Conservation (phyloP, 2,797 vertebrate species). For the Chiloscyllium punctatum region DNA sequence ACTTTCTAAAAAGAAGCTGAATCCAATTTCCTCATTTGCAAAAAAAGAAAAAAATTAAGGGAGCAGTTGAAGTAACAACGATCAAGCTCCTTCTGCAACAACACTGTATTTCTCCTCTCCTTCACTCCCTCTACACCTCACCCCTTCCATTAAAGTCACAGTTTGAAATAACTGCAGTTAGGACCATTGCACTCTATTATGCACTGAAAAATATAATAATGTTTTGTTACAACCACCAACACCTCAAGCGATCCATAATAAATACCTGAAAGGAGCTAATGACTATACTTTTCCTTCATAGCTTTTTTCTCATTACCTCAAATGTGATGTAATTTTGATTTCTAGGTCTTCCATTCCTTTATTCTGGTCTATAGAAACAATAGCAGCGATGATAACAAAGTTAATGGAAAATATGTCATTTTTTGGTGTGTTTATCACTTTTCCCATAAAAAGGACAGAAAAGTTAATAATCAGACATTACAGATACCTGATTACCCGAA, state of each 20-base stretch:
- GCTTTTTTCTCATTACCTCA: no score
- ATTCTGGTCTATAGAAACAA: not conserved
- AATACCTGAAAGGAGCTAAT: not conserved
- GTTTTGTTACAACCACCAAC: no score
- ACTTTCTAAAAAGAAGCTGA: not conserved
- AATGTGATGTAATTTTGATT: constrained; percentile 1
- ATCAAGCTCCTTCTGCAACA: no score
- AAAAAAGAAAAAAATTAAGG: not conserved
- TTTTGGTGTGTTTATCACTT: not conserved
- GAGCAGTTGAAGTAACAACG: not conserved
- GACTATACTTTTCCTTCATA: no score
- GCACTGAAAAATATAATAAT: not conserved
- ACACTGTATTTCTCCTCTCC: no score
- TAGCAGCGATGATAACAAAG: not conserved
- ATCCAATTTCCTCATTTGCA: not conserved
- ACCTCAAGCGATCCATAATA: not conserved
- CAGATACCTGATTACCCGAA: not conserved
- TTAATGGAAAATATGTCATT: not conserved
- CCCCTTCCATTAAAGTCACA: not conserved
- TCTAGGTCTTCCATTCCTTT: not conserved
- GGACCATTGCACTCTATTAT: not conserved
- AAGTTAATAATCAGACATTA: not conserved
- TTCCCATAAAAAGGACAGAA: not conserved
- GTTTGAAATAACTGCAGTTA: not conserved
- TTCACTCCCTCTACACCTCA: no score